A percentile compares a stretch with the other conserved stretches of the same genome.
These are phyloP conservation scores for Trachymyrmex septentrionalis DNA, from an alignment of 1,140 invertebrate genomes.

Conservation along the genomic window DNA sequence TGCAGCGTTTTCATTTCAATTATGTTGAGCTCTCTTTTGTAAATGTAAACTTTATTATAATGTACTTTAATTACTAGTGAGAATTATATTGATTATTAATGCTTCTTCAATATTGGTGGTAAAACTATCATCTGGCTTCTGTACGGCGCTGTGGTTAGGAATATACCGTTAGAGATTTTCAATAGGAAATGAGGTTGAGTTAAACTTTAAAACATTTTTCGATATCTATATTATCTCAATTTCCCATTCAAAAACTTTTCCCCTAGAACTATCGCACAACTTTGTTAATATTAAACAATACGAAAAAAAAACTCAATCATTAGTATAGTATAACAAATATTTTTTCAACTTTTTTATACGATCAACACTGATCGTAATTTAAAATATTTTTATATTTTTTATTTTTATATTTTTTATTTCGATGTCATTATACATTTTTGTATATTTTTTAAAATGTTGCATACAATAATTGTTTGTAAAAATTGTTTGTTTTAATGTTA, in stretches of 20 bases:
- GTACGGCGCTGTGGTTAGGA: slow-evolving; percentile 16
- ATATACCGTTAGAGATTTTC: slow-evolving; percentile 29
- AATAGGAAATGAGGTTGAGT: slow-evolving; percentile 47
- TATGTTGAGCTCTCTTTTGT: not conserved
- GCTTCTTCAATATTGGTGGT: slow-evolving; percentile 51
- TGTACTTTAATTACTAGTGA: slow-evolving; percentile 39
- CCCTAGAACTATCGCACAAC: not conserved
- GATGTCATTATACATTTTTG: not conserved
- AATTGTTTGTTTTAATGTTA: not conserved
- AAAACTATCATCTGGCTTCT: slow-evolving; percentile 39
- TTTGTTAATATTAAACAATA: not conserved
- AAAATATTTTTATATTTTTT: not conserved
- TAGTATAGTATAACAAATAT: not conserved
- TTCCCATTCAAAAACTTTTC: slow-evolving; percentile 42
- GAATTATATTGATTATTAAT: slow-evolving; percentile 50
- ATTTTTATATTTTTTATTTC: not conserved
- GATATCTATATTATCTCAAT: slow-evolving; percentile 39
- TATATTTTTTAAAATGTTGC: not conserved
- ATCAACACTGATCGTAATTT: not conserved
- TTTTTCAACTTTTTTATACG: not conserved
- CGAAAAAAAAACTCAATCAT: not conserved
- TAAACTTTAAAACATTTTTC: slow-evolving; percentile 55
- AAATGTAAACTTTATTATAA: not conserved
- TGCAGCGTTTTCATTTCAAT: not conserved
- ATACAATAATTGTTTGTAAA: not conserved